Base-by-base conservation (phyloP, 2,888 invertebrate genomes). In the Elysia crispata region DNA sequence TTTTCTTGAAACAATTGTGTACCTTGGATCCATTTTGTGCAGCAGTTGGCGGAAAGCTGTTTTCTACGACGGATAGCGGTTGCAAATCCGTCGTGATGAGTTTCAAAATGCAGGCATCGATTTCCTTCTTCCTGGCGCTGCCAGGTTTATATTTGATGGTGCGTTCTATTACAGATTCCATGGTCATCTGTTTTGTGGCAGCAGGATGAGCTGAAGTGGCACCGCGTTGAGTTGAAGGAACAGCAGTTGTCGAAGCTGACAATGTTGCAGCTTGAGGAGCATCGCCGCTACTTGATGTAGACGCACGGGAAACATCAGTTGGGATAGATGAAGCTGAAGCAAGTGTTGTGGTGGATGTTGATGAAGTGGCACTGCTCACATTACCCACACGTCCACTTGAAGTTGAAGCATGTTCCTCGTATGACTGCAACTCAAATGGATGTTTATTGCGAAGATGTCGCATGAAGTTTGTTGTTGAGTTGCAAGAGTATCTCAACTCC, bases 1-100 rank as follows among this genome's bases (percentile, higher is more conserved):
- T 54, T 73, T 49, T 20, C 73, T 25, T 5, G 73, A 73, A 11
- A 73, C 28, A 25, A 73, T 73, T 28, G 11, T 28, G 25, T 73
- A 73, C 15, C 60, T 20, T 5, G 60, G 20, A 18, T 60, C 60
- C 60, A 60, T 8, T 18, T 60, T 60, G 23, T 60, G 20, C 60
- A 60, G 8, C n/a, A 60, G 60, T 60, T 23, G 5, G 3, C 60
- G 3, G 15, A 60, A 60, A 5, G 60, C 60, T 60, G 23, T 60
- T 60, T 23, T 60, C 60, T 8, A 60, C 60, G 15, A 60, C 60
- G 3, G 60, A 60, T 5, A 60, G 15, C 5, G 60, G 60, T 60
- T 60, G 60, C 3, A 60, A 15, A 60, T 60, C 60, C 3, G 60
- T 60, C 15, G 60, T 60, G 60, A 60, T 15, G 15, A 60, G 60